These are phyloP conservation scores for Saccostrea cuccullata DNA, from an alignment of 1,140 invertebrate species.

Conservation along the genomic window DNA sequence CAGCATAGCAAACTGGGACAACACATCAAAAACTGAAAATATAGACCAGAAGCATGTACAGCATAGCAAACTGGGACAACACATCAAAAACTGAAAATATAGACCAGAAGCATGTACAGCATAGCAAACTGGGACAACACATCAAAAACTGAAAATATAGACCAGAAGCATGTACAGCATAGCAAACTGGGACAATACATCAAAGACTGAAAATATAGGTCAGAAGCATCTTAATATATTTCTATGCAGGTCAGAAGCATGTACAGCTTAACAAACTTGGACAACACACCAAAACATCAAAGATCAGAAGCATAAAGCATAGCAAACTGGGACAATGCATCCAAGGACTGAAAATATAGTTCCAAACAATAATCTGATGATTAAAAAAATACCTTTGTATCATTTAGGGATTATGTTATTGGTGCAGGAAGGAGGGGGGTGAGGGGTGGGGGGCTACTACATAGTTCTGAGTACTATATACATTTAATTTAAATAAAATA, in stretches of 20 bases:
- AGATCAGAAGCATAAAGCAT: background rate
- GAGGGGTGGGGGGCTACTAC: no score
- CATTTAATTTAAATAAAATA: no score
- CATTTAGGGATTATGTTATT: no score
- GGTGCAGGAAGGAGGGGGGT: no score
- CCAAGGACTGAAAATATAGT: no score
- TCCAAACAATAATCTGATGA: no score
- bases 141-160: background rate
- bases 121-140: background rate
- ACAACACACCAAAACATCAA: background rate
- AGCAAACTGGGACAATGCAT: background rate
- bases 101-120: background rate
- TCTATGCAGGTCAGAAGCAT: background rate
- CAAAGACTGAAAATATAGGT: no score
- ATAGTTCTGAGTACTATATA: background rate
- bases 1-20: background rate
- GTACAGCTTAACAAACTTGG: background rate
- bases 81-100: no score
- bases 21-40: constrained; percentile 59
- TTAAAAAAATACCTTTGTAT: no score
- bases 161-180: background rate
- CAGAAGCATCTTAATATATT: no score
- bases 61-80: background rate
- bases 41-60: constrained; percentile 69
- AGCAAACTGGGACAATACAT: background rate